Percentiles rank a stretch among this genome's conserved stretches.
These are phyloP conservation scores for Drosophila nigrodunni DNA, from an alignment of 1,140 invertebrate genomes.

Conservation along the genomic window DNA sequence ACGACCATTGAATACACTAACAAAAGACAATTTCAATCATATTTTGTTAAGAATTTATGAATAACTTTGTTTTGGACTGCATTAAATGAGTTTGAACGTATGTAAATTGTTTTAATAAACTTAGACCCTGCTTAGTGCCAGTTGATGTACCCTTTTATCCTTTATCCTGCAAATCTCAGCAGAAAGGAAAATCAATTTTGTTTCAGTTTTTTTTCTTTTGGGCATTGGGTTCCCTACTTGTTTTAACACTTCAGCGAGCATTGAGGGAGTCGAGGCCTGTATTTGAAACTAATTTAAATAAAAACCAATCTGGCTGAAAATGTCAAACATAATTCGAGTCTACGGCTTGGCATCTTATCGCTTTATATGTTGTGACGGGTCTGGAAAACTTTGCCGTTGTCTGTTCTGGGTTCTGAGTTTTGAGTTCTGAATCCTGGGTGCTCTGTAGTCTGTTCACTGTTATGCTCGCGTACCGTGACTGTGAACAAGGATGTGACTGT, in stretches of 20 bases:
- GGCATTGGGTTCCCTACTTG: slow-evolving; percentile 23
- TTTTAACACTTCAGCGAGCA: slow-evolving; percentile 76
- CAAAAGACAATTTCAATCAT: background rate
- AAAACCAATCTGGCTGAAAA: slow-evolving; percentile 76
- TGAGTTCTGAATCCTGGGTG: slow-evolving; percentile 2
- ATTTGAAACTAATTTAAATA: slow-evolving; percentile 81
- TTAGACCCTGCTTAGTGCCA: background rate
- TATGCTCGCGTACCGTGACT: slow-evolving; percentile 25
- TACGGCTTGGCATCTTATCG: slow-evolving; percentile 51
- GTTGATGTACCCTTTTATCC: slow-evolving; percentile 28
- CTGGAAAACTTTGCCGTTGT: slow-evolving; percentile 49
- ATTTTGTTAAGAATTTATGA: too few relatives aligned
- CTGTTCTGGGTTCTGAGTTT: background rate
- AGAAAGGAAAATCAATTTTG: slow-evolving; percentile 66
- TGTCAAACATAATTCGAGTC: slow-evolving; percentile 66
- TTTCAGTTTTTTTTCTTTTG: slow-evolving; percentile 20
- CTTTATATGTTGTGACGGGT: slow-evolving; percentile 54
- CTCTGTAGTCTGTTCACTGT: slow-evolving; percentile 16
- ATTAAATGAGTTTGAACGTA: too few relatives aligned
- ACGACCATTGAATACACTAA: slow-evolving; percentile 16
- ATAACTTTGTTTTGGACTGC: too few relatives aligned
- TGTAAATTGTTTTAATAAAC: slow-evolving; percentile 2
- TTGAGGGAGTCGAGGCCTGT: slow-evolving; percentile 34
- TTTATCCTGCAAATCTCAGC: slow-evolving; percentile 37
- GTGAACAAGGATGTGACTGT: slow-evolving; percentile 34